Conservation (phyloP, 2,888 invertebrate genomes). For the Phengaris alcon region DNA sequence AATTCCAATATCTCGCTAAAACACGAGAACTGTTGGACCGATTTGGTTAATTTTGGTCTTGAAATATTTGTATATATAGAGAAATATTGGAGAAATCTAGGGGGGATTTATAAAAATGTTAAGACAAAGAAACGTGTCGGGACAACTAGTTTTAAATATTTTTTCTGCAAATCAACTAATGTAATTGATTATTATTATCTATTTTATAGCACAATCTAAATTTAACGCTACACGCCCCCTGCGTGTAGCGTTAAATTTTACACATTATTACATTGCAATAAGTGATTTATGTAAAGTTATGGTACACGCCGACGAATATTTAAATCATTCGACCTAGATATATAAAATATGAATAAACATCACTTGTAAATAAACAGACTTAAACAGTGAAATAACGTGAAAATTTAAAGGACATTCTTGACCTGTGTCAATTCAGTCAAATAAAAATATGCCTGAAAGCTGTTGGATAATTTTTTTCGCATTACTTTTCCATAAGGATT, state of each 20-base stretch:
- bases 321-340: background rate
- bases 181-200: too few species aligned
- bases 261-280: background rate
- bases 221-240: background rate
- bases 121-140: too few species aligned
- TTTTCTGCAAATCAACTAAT: too few species aligned
- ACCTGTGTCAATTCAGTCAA: too few species aligned
- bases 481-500: background rate
- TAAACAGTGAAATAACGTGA: background rate
- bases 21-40: too few species aligned
- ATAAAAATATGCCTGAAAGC: background rate
- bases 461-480: background rate
- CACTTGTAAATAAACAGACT: background rate
- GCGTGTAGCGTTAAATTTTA: too few species aligned
- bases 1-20: too few species aligned
- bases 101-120: too few species aligned
- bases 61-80: too few species aligned
- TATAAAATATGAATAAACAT: background rate
- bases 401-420: conserved; percentile 3
- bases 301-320: background rate
- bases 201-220: background rate
- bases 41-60: too few species aligned
- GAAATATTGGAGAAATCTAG: too few species aligned
- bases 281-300: background rate
- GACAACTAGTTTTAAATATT: too few species aligned